Conservation (phyloP, 1,140 invertebrate genomes). For the Eumaeus atala region DNA sequence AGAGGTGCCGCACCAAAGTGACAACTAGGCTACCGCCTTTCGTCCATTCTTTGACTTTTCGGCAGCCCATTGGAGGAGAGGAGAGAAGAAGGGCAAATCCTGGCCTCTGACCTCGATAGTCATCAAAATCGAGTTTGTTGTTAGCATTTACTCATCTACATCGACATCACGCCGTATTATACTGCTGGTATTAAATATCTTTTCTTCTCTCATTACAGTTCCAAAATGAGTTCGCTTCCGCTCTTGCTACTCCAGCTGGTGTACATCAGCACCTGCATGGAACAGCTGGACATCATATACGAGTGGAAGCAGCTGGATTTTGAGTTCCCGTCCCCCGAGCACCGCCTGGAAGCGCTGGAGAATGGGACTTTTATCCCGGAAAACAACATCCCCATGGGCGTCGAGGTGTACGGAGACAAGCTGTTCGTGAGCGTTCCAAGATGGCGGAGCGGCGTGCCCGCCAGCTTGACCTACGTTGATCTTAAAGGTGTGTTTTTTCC, state of each 20-base stretch:
- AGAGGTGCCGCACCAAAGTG: too few relatives aligned
- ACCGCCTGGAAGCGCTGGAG: conserved; percentile 73
- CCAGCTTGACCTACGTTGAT: conserved; percentile 82
- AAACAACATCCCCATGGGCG: conserved; percentile 81
- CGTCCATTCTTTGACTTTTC: too few relatives aligned
- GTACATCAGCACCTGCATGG: conserved; percentile 66
- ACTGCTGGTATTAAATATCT: too few relatives aligned
- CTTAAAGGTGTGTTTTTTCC: conserved; percentile 78
- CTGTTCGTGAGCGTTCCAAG: conserved; percentile 83
- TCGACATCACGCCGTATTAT: too few relatives aligned
- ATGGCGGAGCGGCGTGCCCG: conserved; percentile 82
- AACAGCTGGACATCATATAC: conserved; percentile 79
- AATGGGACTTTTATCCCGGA: conserved; percentile 76
- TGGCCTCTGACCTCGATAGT: too few relatives aligned
- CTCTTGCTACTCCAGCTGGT: conserved; percentile 49
- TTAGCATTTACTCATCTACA: too few relatives aligned
- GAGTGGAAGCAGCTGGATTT: conserved; percentile 84
- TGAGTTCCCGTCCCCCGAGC: conserved; percentile 75
- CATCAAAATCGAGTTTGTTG: too few relatives aligned
- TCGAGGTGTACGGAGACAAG: conserved; percentile 79
- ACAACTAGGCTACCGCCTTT: too few relatives aligned
- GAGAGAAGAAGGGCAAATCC: too few relatives aligned
- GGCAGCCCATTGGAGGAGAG: too few relatives aligned
- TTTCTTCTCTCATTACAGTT: conserved; percentile 38
- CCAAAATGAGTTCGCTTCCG: conserved; percentile 45